Conservation (phyloP, 2,797 vertebrate species). For the Triplophysa bombifrons region DNA sequence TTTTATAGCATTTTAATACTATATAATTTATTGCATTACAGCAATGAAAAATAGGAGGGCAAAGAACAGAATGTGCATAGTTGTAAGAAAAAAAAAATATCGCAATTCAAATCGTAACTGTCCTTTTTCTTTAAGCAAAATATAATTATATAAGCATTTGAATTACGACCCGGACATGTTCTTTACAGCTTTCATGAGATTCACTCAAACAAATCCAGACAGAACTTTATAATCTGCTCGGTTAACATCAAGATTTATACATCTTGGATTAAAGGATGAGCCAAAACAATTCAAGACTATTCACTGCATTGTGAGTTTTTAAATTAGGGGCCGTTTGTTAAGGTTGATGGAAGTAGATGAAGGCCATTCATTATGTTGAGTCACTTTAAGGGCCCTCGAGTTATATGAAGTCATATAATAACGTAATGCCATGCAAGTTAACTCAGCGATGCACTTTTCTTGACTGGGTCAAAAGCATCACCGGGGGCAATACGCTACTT, state of each 20-base stretch:
- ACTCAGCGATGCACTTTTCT: conserved; percentile 20
- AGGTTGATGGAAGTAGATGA: conserved; percentile 20
- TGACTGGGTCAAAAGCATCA: conserved; percentile 28
- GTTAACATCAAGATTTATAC: neutral
- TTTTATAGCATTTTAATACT: neutral
- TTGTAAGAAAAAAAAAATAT: neutral
- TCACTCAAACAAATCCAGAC: conserved; percentile 1
- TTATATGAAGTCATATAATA: conserved; percentile 19
- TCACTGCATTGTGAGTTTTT: conserved; percentile 18
- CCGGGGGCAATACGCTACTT: conserved; percentile 14
- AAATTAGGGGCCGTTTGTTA: conserved; percentile 23
- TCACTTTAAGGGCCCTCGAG: conserved; percentile 23
- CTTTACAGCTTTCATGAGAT: neutral
- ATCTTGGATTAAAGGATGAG: conserved; percentile 11
- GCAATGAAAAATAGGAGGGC: neutral
- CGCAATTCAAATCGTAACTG: neutral
- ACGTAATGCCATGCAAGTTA: conserved; percentile 30
- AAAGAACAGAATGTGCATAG: neutral
- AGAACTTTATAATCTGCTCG: neutral
- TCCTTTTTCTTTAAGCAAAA: neutral
- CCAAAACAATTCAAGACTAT: conserved; percentile 20
- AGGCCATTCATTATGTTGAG: conserved; percentile 22
- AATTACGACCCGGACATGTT: neutral
- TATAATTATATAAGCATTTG: neutral
- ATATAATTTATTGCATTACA: neutral